phyloP scores from a whole-genome alignment of 2,797 vertebrate species.

The Anguilla marmorata region DNA sequence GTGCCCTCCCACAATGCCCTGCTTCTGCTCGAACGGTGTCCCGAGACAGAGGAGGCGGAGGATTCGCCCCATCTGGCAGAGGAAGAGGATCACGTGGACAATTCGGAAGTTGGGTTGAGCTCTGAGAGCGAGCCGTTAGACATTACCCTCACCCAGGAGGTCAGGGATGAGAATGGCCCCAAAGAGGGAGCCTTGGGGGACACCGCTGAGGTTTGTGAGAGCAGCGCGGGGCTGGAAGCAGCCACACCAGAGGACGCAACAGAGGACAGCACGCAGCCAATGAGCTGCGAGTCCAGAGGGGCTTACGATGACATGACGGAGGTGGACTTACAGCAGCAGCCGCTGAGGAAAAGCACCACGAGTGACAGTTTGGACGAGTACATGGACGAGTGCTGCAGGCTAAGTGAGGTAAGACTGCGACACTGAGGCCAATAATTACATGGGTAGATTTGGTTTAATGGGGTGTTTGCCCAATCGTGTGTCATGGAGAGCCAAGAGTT shows the following conservation, averaged over 20 bases:
- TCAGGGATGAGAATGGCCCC: slow-evolving; percentile 42
- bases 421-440: background rate
- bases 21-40: slow-evolving; percentile 49
- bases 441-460: background rate
- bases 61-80: slow-evolving; percentile 23
- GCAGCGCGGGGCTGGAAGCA: slow-evolving; percentile 33
- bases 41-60: slow-evolving; percentile 51
- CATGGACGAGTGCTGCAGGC: slow-evolving; percentile 85
- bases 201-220: slow-evolving; percentile 37
- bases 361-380: slow-evolving; percentile 82
- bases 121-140: slow-evolving; percentile 38
- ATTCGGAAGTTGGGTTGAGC: slow-evolving; percentile 28
- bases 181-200: slow-evolving; percentile 36
- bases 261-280: slow-evolving; percentile 52
- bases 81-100: background rate
- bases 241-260: slow-evolving; percentile 5
- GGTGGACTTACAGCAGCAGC: slow-evolving; percentile 53
- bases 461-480: too few species aligned
- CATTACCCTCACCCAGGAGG: slow-evolving; percentile 43
- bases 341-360: slow-evolving; percentile 70
- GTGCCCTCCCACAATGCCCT: slow-evolving; percentile 56
- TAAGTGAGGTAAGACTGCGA: slow-evolving; percentile 78
- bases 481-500: too few species aligned
- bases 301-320: slow-evolving; percentile 55
- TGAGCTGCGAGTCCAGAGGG: slow-evolving; percentile 46